Evolutionary conservation across 2,113 vertebrate genomes (phyloP).

Genomic region (Elaphurus davidianus): DNA sequence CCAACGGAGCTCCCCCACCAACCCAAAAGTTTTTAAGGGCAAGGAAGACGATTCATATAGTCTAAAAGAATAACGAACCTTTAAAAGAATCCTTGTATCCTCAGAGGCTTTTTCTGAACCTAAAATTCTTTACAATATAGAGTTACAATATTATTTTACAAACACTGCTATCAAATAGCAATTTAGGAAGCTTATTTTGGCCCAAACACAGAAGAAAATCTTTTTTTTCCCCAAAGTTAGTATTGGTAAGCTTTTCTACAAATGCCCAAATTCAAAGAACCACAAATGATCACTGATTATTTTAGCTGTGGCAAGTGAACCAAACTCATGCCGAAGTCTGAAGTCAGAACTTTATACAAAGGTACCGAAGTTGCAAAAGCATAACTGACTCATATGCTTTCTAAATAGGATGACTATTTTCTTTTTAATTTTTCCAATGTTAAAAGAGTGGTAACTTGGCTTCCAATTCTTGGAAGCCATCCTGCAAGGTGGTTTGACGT

Average conservation of each 20-base stretch:
- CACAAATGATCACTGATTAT: not conserved
- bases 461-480: not conserved
- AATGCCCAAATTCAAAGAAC: not conserved
- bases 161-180: not conserved
- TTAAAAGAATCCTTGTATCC: slow-evolving; percentile 10
- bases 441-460: not conserved
- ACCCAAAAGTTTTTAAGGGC: not conserved
- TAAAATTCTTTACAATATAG: slow-evolving; percentile 30
- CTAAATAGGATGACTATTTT: not conserved
- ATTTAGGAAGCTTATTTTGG: not conserved
- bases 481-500: not conserved
- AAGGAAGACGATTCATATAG: not conserved
- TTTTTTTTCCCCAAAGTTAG: not conserved
- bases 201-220: not conserved
- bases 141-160: not conserved
- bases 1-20: not conserved
- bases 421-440: slow-evolving; percentile 13
- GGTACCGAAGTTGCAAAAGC: not conserved
- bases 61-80: not conserved
- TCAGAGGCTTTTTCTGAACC: not conserved
- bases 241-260: not conserved
- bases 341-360: not conserved
- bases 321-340: not conserved
- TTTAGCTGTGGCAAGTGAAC: not conserved
- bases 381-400: not conserved